Evolutionary conservation across 2,888 invertebrate species (phyloP).

Genomic region (Scaptomyza tumidula): DNA sequence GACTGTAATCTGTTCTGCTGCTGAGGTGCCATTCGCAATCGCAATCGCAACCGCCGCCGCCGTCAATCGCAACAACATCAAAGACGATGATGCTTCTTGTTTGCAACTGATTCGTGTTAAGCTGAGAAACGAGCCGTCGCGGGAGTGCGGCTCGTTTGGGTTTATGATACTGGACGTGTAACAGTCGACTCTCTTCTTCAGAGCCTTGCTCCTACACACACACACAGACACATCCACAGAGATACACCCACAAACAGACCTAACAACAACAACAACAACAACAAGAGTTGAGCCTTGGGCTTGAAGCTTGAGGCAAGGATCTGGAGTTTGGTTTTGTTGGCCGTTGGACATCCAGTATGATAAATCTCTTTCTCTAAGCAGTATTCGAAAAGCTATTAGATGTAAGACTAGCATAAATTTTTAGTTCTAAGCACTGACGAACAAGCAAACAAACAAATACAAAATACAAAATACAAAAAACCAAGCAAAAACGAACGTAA

Average conservation of each 20-base stretch:
- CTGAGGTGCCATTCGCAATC: conserved; percentile 65
- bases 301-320: conserved; percentile 28
- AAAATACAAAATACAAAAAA: conserved; percentile 35
- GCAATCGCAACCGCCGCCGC: conserved; percentile 59
- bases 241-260: not conserved
- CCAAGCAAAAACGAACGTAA: conserved; percentile 45
- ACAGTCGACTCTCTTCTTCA: conserved; percentile 42
- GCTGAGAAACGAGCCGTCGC: conserved; percentile 78
- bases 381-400: conserved; percentile 85
- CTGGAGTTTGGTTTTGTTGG: conserved; percentile 27
- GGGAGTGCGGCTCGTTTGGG: conserved; percentile 78
- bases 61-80: conserved; percentile 73
- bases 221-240: conserved; percentile 1
- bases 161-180: conserved; percentile 82
- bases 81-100: conserved; percentile 82
- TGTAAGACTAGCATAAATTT: conserved; percentile 79
- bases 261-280: not conserved
- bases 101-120: conserved; percentile 85
- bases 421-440: conserved; percentile 64
- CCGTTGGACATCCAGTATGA: conserved; percentile 81
- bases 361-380: conserved; percentile 85
- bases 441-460: conserved; percentile 34
- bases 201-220: conserved; percentile 31
- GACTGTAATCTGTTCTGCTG: conserved; percentile 81
- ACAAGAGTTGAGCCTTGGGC: conserved; percentile 18